phyloP scores from a whole-genome alignment of 2,888 invertebrate genomes.

The Lasius fuliginosus region DNA sequence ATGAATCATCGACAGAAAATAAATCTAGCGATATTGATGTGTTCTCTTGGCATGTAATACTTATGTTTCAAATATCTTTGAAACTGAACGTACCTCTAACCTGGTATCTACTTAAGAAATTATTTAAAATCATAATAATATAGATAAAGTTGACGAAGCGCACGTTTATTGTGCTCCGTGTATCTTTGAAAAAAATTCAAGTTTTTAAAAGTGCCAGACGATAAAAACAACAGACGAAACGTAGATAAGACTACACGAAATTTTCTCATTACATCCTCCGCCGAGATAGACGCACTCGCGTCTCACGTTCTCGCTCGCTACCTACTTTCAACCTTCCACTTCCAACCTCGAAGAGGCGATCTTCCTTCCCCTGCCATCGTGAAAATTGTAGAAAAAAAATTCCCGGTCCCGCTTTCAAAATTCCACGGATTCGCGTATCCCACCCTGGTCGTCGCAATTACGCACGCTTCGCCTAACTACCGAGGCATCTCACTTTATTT shows the following conservation, averaged over 20 bases:
- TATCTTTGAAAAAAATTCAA: neutral
- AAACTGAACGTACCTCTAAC: neutral
- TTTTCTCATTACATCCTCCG: conserved; percentile 30
- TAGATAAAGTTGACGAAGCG: neutral
- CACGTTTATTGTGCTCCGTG: neutral
- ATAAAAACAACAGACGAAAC: neutral
- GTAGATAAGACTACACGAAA: conserved; percentile 9
- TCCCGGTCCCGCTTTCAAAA: conserved; percentile 28
- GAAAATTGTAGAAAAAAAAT: conserved; percentile 67
- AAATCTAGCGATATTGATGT: conserved; percentile 41
- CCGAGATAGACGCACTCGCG: conserved; percentile 4
- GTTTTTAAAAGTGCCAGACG: conserved; percentile 16
- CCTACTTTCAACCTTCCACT: neutral
- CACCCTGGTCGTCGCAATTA: conserved; percentile 66
- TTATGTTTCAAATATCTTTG: neutral
- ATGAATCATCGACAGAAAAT: conserved; percentile 77
- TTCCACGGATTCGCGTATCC: conserved; percentile 36
- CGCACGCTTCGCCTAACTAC: conserved; percentile 67
- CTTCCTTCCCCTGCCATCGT: conserved; percentile 21
- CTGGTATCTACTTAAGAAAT: neutral
- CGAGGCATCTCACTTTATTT: conserved; percentile 73
- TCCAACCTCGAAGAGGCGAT: neutral
- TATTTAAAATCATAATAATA: neutral
- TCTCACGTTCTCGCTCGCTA: conserved; percentile 21
- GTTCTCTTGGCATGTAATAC: conserved; percentile 9